phyloP scores from a whole-genome alignment of 1,140 invertebrate species.

The Sarcophaga bullata region DNA sequence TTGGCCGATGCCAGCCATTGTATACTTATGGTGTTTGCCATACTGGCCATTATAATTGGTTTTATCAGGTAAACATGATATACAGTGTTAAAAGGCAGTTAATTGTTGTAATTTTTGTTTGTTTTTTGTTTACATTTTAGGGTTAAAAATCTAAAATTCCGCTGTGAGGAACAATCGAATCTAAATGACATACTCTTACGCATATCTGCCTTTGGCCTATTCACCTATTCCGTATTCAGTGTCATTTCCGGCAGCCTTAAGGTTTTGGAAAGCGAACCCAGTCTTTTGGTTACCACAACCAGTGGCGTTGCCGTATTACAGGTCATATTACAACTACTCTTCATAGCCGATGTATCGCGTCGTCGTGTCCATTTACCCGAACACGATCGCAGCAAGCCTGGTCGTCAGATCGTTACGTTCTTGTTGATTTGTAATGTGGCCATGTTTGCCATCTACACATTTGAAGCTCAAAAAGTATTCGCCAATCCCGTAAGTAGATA shows the following conservation, averaged over 20 bases:
- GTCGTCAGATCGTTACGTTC: slow-evolving; percentile 94
- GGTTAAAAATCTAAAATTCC: slow-evolving; percentile 88
- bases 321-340: slow-evolving; percentile 91
- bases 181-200: slow-evolving; percentile 90
- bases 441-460: slow-evolving; percentile 96
- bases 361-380: slow-evolving; percentile 89
- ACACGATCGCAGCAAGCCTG: slow-evolving; percentile 92
- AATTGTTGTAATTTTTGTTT: slow-evolving; percentile 32
- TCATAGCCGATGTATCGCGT: slow-evolving; percentile 93
- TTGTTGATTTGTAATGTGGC: slow-evolving; percentile 93
- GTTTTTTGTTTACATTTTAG: slow-evolving; percentile 67
- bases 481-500: slow-evolving; percentile 81
- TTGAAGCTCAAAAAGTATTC: slow-evolving; percentile 93
- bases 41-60: slow-evolving; percentile 88
- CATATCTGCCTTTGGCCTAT: slow-evolving; percentile 91
- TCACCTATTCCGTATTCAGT: slow-evolving; percentile 92
- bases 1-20: slow-evolving; percentile 91
- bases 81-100: neutral
- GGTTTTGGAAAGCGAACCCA: slow-evolving; percentile 85
- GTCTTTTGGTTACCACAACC: slow-evolving; percentile 89
- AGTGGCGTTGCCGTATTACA: slow-evolving; percentile 84
- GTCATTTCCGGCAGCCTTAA: slow-evolving; percentile 89
- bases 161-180: slow-evolving; percentile 86
- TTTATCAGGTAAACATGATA: slow-evolving; percentile 77
- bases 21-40: slow-evolving; percentile 85